A percentile compares a stretch with the other conserved stretches of the same genome.
These are phyloP conservation scores for Hydrozoanthus gracilis DNA, from an alignment of 92 coral and sea anemone species.

Conservation along the genomic window DNA sequence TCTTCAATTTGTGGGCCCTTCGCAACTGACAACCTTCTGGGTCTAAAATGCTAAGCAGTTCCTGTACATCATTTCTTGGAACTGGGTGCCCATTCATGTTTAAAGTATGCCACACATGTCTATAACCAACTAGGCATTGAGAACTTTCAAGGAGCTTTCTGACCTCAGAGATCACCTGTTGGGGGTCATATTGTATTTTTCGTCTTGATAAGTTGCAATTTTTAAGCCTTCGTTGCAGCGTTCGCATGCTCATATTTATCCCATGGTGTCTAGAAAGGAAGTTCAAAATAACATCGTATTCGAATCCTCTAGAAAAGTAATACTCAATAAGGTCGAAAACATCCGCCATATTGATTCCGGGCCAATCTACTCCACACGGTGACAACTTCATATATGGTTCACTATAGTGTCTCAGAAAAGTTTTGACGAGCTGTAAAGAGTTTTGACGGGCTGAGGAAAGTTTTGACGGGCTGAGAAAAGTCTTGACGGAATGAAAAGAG, in stretches of 20 bases:
- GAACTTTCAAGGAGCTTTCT: constrained; percentile 24
- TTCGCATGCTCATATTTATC: constrained; percentile 42
- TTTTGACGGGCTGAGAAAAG: no score
- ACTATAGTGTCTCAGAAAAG: constrained; percentile 2
- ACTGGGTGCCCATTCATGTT: constrained; percentile 17
- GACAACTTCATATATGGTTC: neutral
- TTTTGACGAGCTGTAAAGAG: neutral
- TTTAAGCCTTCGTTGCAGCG: constrained; percentile 34
- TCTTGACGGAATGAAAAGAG: no score
- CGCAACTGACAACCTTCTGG: constrained; percentile 43
- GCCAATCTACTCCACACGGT: neutral
- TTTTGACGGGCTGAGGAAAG: no score
- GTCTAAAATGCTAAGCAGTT: constrained; percentile 37
- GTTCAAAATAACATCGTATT: constrained; percentile 45
- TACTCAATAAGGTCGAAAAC: constrained; percentile 34
- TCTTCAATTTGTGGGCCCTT: constrained; percentile 46
- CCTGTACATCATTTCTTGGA: constrained; percentile 43
- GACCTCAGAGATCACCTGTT: neutral
- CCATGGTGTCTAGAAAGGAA: constrained; percentile 44
- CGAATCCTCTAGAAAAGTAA: constrained; percentile 53
- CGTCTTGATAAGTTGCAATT: constrained; percentile 42
- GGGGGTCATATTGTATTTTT: constrained; percentile 28
- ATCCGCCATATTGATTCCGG: no score
- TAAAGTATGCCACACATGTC: constrained; percentile 34
- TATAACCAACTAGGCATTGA: constrained; percentile 29